Base-by-base conservation (phyloP, 2,888 invertebrate species). In the Anorthoa munda region DNA sequence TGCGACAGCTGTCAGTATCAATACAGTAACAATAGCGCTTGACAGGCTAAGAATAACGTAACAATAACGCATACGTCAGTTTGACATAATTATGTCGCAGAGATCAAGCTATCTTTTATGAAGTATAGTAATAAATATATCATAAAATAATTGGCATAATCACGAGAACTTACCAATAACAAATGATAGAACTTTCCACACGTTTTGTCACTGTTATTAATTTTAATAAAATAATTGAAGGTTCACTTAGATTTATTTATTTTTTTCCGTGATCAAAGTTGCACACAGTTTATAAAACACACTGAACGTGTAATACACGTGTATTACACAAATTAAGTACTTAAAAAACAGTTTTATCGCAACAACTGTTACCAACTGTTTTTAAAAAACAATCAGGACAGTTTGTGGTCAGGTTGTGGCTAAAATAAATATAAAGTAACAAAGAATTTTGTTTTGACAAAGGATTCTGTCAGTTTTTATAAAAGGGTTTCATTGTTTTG, bases 401-500 rank as follows among this genome's bases (percentile, higher is more conserved):
- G 31, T 31, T 23, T 66, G 56, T 26, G 75, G 70, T 70, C 13
- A 45, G 39, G 3, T 55, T 65, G 50, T 51, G 60, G 21, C 18
- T 23, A 17, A 67, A n/a, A 69, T 18, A 65, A 48, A 26, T 18
- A 45, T 13, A 64, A 55, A 39, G 12, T 5, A 46, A 76, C 69
- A 65, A 65, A 46, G n/a, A 70, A 65, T 50, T 50, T 23, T 39
- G n/a, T 56, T n/a, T n/a, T 4, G 48, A 65, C 77, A 77, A 60
- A 61, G 55, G 13, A 48, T 66, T 45, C 9, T 18, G 23, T 63
- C 21, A 39, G 13, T 75, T 58, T 76, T 15, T n/a, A 46, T 45
- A n/a, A 18, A 63, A 23, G 4, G 12, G 11, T 12, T 15, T 59
- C 17, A 77, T 65, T 77, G 60, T 65, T 71, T 39, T 46, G 3